These are phyloP conservation scores for Chelon labrosus DNA, from an alignment of 2,797 vertebrate genomes.

Conservation along the genomic window DNA sequence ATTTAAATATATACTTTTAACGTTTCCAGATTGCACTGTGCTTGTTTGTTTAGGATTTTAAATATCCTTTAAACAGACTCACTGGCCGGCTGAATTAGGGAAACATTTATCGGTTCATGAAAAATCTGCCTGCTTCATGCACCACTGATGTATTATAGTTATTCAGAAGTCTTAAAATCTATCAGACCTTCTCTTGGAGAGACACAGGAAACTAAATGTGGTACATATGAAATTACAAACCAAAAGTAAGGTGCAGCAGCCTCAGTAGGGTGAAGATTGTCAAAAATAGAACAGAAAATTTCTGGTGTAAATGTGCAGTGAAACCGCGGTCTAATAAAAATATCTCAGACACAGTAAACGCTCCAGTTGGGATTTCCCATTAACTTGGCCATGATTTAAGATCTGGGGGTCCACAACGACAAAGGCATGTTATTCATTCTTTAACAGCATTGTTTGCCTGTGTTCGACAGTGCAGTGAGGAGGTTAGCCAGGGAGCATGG, in stretches of 20 bases:
- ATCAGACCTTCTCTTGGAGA: slow-evolving; percentile 7
- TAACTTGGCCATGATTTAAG: slow-evolving; percentile 63
- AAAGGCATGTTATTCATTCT: slow-evolving; percentile 71
- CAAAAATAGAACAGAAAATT: slow-evolving; percentile 51
- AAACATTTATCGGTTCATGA: neutral
- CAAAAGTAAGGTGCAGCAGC: slow-evolving; percentile 6
- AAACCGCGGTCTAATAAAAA: slow-evolving; percentile 71
- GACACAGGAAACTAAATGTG: slow-evolving; percentile 34
- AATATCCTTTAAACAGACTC: neutral
- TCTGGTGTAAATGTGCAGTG: slow-evolving; percentile 38
- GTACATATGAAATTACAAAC: slow-evolving; percentile 47
- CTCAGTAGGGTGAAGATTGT: slow-evolving; percentile 22
- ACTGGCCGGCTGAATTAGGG: neutral
- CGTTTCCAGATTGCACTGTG: too few relatives aligned
- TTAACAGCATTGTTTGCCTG: slow-evolving; percentile 75
- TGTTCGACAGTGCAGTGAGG: slow-evolving; percentile 66
- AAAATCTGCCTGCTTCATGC: neutral
- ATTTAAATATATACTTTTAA: too few relatives aligned
- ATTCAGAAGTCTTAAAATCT: neutral
- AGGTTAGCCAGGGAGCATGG: slow-evolving; percentile 75
- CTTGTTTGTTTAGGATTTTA: neutral
- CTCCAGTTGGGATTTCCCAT: slow-evolving; percentile 64
- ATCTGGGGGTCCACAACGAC: slow-evolving; percentile 51
- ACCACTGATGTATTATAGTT: neutral
- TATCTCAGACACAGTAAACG: slow-evolving; percentile 57